phyloP scores from a whole-genome alignment of 1,140 invertebrate genomes.

The Dufourea novaeangliae region DNA sequence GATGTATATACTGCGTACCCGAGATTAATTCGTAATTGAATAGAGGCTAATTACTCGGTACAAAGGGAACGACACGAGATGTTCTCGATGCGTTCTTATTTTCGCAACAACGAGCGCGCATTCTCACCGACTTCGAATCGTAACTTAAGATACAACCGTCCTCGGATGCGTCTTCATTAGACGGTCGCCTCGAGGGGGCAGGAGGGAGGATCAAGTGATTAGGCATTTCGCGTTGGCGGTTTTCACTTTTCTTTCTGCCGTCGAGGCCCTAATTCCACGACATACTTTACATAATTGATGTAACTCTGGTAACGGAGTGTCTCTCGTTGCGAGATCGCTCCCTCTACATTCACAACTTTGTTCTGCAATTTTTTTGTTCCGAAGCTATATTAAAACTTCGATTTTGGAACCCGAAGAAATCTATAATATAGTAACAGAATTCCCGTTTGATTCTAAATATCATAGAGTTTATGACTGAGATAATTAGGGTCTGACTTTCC shows the following conservation, averaged over 20 bases:
- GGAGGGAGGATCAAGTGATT: conserved; percentile 31
- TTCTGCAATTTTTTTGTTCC: not conserved
- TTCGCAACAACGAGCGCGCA: conserved; percentile 22
- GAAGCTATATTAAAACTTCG: too few relatives aligned
- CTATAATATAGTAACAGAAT: too few relatives aligned
- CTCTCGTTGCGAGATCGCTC: conserved; percentile 20
- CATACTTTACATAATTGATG: conserved; percentile 43
- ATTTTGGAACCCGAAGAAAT: too few relatives aligned
- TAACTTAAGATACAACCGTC: conserved; percentile 13
- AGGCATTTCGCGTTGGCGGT: conserved; percentile 9
- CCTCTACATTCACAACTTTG: not conserved
- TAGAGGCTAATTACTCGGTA: conserved; percentile 38
- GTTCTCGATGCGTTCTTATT: conserved; percentile 24
- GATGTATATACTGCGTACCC: not conserved
- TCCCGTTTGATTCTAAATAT: too few relatives aligned
- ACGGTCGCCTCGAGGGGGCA: conserved; percentile 15
- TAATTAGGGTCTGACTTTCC: too few relatives aligned
- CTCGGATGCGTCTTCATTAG: conserved; percentile 36
- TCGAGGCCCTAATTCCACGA: not conserved
- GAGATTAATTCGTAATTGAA: conserved; percentile 48
- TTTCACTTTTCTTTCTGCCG: conserved; percentile 44
- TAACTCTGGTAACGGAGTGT: not conserved
- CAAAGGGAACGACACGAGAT: conserved; percentile 26
- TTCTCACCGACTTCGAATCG: conserved; percentile 41
- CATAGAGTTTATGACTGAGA: too few relatives aligned